Evolutionary conservation across 2,797 vertebrate species (phyloP).

Genomic region (Loris lydekkerianus): DNA sequence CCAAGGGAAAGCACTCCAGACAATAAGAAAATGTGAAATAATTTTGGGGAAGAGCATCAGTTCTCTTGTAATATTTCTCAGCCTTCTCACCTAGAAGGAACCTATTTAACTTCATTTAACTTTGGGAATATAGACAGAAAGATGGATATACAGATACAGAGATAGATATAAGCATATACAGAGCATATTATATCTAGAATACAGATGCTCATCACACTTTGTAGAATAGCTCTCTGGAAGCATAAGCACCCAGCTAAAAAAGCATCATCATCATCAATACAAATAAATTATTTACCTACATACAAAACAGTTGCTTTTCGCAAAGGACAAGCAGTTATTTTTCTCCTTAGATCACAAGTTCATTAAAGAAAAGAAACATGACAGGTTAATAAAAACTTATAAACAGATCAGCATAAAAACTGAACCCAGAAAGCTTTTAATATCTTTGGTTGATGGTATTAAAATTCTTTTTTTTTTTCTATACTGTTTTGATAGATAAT

Average conservation of each 20-base stretch:
- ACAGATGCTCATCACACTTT: background rate
- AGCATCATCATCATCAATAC: background rate
- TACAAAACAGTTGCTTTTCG: background rate
- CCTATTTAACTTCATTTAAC: conserved; percentile 19
- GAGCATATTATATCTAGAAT: background rate
- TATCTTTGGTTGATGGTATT: background rate
- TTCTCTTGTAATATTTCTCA: conserved; percentile 3
- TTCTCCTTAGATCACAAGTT: conserved; percentile 64
- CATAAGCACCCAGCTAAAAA: conserved; percentile 15
- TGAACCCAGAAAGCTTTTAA: conserved; percentile 28
- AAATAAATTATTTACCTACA: conserved; percentile 29
- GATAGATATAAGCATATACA: background rate
- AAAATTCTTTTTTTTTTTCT: conserved; percentile 56
- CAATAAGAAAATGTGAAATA: conserved; percentile 39
- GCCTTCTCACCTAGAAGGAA: conserved; percentile 40
- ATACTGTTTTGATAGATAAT: conserved; percentile 37
- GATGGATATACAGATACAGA: background rate
- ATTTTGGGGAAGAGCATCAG: background rate
- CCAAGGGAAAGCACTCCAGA: background rate
- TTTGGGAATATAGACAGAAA: background rate
- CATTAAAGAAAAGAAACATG: conserved; percentile 44
- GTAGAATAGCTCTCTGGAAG: background rate
- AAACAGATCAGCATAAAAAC: conserved; percentile 50
- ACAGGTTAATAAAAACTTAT: conserved; percentile 50
- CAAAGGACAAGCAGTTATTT: conserved; percentile 46